Evolutionary conservation across 2,113 vertebrate species (phyloP).

Genomic region (Prochilodus magdalenae): DNA sequence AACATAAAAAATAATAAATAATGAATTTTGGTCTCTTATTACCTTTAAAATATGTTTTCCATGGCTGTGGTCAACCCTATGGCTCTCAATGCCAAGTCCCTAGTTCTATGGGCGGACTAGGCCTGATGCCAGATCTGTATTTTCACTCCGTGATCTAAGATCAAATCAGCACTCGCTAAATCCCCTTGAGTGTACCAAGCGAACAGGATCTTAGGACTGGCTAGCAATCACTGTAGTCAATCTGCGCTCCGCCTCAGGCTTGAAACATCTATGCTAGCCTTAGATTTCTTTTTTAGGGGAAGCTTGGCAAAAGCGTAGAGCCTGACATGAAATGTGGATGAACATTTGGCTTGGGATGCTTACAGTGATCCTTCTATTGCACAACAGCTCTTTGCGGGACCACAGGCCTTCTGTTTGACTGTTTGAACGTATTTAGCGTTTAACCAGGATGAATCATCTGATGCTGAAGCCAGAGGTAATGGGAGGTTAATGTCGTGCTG

Average conservation of each 20-base stretch:
- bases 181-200: not conserved
- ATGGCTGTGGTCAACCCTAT: not conserved
- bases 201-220: not conserved
- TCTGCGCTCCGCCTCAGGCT: not conserved
- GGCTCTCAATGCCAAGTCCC: not conserved
- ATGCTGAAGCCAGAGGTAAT: constrained; percentile 13
- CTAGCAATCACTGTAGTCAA: constrained; percentile 2
- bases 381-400: not conserved
- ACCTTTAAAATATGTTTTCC: not conserved
- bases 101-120: not conserved
- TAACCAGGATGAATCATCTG: constrained; percentile 22
- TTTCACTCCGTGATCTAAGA: not conserved
- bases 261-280: not conserved
- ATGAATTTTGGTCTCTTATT: too few relatives aligned
- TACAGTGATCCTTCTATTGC: not conserved
- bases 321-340: not conserved
- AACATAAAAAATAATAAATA: too few relatives aligned
- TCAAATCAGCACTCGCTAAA: not conserved
- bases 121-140: not conserved
- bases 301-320: not conserved
- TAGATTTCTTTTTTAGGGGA: not conserved
- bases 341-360: not conserved
- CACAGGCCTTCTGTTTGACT: not conserved
- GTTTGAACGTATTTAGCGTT: not conserved
- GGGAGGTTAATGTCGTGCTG: constrained; percentile 17